Base-by-base conservation (phyloP, 2,888 invertebrate genomes). In the Thumatha senex region DNA sequence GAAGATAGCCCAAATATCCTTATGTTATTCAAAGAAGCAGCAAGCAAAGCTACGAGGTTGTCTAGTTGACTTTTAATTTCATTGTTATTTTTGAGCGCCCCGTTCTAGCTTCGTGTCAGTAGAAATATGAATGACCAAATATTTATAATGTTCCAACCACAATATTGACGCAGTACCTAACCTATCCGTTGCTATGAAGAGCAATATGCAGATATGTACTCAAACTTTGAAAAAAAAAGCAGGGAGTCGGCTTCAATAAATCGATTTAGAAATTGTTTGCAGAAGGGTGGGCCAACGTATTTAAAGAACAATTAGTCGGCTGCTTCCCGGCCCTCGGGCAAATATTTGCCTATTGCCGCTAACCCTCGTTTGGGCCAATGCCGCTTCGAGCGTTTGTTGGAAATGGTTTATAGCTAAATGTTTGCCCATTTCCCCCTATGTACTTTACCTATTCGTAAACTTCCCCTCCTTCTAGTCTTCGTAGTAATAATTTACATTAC, bases 221-320 rank as follows among this genome's bases (percentile, higher is more conserved):
- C 44, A 46, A 52, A 55, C 59, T 68, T 57, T 66, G 59, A 79
- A 82, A 84, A 81, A 78, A 80, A 76, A 79, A 76, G 68, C 56
- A 67, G 74, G 76, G 72, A 82, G 80, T 80, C 78, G 75, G 78
- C 78, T 78, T 78, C 77, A 80, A 82, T 83, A 86, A 89, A 89
- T 89, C 85, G 86, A 84, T 86, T 86, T 84, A 70, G 73, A 80
- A 81, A 84, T 78, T 88, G 84, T 90, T 90, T 90, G 81, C 75
- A 59, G 64, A 78, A 84, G 86, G 87, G 87, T 83, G 82, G 83
- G 85, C 73, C 74, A 81, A 76, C 84, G 84, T 90, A 89, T 90
- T 90, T 90, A 90, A 89, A 89, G 87, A 88, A 84, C 90, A 90
- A 90, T 90, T 90, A 90, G 90, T 86, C 85, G 86, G 82, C 78